Percentiles rank a stretch among this genome's conserved stretches.
Evolutionary conservation across 2,113 vertebrate species (phyloP).

Genomic region (Megaceryle torquata): DNA sequence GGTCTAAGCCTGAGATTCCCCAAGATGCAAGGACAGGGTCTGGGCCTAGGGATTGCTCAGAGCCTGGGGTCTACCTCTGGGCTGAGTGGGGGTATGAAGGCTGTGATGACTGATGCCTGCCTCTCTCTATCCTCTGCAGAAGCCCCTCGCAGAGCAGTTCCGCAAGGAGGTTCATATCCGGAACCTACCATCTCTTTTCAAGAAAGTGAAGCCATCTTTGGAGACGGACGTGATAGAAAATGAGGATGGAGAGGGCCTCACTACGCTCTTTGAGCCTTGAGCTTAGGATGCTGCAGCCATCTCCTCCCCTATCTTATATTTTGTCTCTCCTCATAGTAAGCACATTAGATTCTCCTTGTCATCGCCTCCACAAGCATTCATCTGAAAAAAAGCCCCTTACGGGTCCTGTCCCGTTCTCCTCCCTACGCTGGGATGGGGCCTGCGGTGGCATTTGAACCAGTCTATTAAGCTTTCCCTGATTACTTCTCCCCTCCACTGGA

Average conservation of each 20-base stretch:
- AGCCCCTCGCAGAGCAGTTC: conserved; percentile 95
- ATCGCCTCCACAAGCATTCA: conserved; percentile 22
- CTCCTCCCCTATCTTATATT: conserved; percentile 51
- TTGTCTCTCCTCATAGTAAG: conserved; percentile 67
- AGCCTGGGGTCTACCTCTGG: not conserved
- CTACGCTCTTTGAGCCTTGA: conserved; percentile 84
- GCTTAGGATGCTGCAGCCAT: conserved; percentile 38
- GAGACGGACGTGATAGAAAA: conserved; percentile 78
- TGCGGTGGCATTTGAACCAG: not conserved
- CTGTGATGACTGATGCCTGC: not conserved
- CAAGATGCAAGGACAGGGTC: not conserved
- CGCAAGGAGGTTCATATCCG: conserved; percentile 98
- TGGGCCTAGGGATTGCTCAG: not conserved
- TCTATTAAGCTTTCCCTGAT: conserved; percentile 15
- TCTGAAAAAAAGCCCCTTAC: conserved; percentile 25
- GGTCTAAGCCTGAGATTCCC: not conserved
- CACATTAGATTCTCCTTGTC: conserved; percentile 68
- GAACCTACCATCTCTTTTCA: conserved; percentile 96
- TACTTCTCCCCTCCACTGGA: not conserved
- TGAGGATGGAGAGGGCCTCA: conserved; percentile 76
- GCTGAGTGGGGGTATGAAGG: not conserved
- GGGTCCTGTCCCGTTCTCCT: conserved; percentile 11
- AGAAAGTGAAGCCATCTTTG: conserved; percentile 83
- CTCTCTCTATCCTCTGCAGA: conserved; percentile 76
- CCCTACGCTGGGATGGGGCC: not conserved